Conservation (phyloP, 2,113 vertebrate species). For the Pluvianellus socialis region DNA sequence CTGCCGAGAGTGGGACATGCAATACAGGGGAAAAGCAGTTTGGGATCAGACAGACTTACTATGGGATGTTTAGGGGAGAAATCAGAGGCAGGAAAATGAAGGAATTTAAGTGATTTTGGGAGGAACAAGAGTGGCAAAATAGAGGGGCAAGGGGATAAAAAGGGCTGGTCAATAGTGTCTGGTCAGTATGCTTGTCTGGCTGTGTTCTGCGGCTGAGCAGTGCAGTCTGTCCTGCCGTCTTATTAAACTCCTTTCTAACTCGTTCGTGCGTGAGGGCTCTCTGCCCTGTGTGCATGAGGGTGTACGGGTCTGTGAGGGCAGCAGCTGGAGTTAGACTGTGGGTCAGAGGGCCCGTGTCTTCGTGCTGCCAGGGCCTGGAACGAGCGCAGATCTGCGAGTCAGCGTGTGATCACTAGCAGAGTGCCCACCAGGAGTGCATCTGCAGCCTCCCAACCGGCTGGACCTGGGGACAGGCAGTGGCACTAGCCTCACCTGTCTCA, state of each 20-base stretch:
- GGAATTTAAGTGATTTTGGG: background rate
- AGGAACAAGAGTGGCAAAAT: background rate
- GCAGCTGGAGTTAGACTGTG: background rate
- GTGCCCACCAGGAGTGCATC: too few relatives aligned
- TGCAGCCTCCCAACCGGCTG: background rate
- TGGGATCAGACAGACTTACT: background rate
- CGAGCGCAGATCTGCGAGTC: rapidly evolving
- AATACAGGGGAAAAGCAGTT: background rate
- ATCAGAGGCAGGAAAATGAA: background rate
- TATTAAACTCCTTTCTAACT: background rate
- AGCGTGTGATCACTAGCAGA: background rate
- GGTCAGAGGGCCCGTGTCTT: background rate
- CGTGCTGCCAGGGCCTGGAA: background rate
- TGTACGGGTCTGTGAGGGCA: background rate
- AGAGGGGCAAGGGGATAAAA: background rate
- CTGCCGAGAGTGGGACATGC: background rate
- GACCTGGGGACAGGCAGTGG: background rate
- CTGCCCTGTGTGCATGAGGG: background rate
- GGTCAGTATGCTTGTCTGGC: background rate
- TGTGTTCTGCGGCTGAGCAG: background rate
- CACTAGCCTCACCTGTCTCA: background rate
- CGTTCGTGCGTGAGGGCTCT: background rate
- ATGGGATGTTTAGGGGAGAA: background rate
- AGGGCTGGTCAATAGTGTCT: background rate
- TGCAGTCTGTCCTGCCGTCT: background rate